Base-by-base conservation (phyloP, 2,113 vertebrate species). In the Passer montanus region DNA sequence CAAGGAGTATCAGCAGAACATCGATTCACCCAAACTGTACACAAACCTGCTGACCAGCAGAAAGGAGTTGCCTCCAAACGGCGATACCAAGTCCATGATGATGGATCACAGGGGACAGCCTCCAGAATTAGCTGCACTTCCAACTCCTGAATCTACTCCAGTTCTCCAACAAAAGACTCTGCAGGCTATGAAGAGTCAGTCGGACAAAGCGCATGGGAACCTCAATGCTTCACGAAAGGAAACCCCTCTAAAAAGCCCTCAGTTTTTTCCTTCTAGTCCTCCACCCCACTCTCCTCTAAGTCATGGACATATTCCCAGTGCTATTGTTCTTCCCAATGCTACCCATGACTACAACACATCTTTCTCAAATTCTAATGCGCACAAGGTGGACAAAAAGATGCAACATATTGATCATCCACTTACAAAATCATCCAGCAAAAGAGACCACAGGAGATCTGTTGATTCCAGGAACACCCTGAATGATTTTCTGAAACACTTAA, bases 401-500 rank as follows among this genome's bases (percentile, higher is more conserved):
- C 98, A 99, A 52, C 98, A 98, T 47, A 56, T 97, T 7, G 99
- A 99, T 72, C 98, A 98, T 68, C 97, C 98, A 10, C 97, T 98
- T 31, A 97, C 97, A n/a, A 98, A 98, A 83, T 97, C 98, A 28
- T 98, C 98, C 50, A 98, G 98, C 95, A 98, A 98, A 79, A 99
- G 99, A 95, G 99, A 99, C n/a, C 99, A 98, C 86, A 98, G 99
- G 90, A 97, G 98, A 58, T 99, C 99, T 28, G 98, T 99, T 87
- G 99, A 99, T 93, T 99, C 99, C 91, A 98, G 99, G 95, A 99
- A 99, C 89, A 99, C 99, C 15, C 97, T 99, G 69, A 99, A 99
- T 39, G 99, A 99, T 94, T 99, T 99, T 88, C 98, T 99, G 96
- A 99, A 99, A 97, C 99, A 99, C 96, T 98, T 99, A 46, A 99